phyloP scores from a whole-genome alignment of 2,888 invertebrate species.

The Trissolcus japonicus region DNA sequence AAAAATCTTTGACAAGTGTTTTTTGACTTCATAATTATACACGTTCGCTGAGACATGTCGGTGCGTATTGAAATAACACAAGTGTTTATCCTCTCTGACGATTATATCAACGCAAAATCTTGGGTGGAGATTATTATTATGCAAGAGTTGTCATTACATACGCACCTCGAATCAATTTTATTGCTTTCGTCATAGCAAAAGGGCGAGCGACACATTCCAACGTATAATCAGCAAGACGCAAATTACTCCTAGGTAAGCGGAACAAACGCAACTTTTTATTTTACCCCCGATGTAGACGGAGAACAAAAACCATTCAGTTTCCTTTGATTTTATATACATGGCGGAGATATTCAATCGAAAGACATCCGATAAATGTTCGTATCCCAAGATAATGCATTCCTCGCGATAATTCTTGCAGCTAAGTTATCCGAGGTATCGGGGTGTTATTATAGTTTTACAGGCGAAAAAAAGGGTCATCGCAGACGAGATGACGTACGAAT shows the following conservation, averaged over 20 bases:
- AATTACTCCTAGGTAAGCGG: neutral
- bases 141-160: conserved; percentile 36
- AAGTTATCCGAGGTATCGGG: conserved; percentile 3
- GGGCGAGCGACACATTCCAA: conserved; percentile 35
- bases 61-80: conserved; percentile 7
- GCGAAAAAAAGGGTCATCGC: conserved; percentile 29
- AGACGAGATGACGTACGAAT: conserved; percentile 30
- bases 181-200: conserved; percentile 30
- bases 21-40: conserved; percentile 16
- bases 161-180: conserved; percentile 23
- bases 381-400: too few species aligned
- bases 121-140: conserved; percentile 33
- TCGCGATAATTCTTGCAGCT: too few species aligned
- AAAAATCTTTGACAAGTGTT: conserved; percentile 12
- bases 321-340: too few species aligned
- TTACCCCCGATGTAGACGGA: too few species aligned
- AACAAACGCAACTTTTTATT: too few species aligned
- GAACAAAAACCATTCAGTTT: too few species aligned
- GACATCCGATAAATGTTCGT: too few species aligned
- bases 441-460: conserved; percentile 20
- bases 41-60: conserved; percentile 19
- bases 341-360: too few species aligned
- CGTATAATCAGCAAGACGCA: neutral
- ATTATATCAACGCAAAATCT: conserved; percentile 39
- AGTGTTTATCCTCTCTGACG: conserved; percentile 3